phyloP scores from a whole-genome alignment of 2,888 invertebrate species.

The Caenorhabditis sp. region DNA sequence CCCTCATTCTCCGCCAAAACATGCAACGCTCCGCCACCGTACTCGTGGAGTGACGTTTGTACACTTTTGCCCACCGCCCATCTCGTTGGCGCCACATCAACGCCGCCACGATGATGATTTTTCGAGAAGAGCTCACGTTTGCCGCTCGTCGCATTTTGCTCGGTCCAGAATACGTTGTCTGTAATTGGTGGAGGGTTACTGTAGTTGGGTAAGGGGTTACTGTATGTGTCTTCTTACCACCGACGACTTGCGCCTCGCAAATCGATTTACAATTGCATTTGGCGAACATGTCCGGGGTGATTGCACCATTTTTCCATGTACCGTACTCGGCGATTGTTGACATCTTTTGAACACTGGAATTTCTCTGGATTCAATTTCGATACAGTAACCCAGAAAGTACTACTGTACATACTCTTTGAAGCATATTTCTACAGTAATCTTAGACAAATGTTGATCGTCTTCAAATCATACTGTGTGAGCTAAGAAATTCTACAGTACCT shows the following conservation, averaged over 20 bases:
- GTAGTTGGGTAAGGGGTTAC: no score
- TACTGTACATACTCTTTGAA: no score
- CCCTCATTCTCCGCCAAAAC: slow-evolving; percentile 65
- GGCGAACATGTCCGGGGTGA: slow-evolving; percentile 55
- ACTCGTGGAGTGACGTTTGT: slow-evolving; percentile 72
- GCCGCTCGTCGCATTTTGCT: slow-evolving; percentile 55
- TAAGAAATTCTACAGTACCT: no score
- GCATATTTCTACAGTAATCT: no score
- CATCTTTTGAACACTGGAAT: slow-evolving; percentile 21
- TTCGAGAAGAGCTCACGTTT: slow-evolving; percentile 49
- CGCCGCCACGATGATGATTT: neutral
- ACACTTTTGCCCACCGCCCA: slow-evolving; percentile 43
- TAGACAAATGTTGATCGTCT: no score
- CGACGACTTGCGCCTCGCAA: slow-evolving; percentile 51
- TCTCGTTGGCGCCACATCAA: neutral
- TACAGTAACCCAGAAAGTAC: no score
- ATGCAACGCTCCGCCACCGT: slow-evolving; percentile 73
- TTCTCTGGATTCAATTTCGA: neutral
- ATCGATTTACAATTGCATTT: slow-evolving; percentile 59
- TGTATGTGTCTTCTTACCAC: slow-evolving; percentile 31
- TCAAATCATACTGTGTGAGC: no score
- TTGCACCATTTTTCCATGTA: slow-evolving; percentile 51
- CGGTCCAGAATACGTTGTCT: slow-evolving; percentile 59
- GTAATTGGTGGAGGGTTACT: slow-evolving; percentile 7
- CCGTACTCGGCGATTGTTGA: slow-evolving; percentile 49